Evolutionary conservation across 2,797 vertebrate genomes (phyloP).

Genomic region (Ispidina picta): DNA sequence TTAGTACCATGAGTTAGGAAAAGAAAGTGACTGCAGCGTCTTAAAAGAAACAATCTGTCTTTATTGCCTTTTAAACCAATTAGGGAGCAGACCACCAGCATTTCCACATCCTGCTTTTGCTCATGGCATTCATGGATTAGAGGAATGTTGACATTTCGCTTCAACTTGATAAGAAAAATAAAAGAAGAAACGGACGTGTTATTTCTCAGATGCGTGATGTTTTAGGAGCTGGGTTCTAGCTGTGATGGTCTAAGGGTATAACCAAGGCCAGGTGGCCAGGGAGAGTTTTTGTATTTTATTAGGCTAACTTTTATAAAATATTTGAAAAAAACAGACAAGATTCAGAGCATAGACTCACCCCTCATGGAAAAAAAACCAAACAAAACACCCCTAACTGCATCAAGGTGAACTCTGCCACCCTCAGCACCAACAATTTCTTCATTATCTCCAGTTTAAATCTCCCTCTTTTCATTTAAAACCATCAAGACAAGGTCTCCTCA

Average conservation of each 20-base stretch:
- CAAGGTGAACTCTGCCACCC: neutral
- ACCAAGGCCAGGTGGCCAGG: neutral
- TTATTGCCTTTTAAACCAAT: constrained; percentile 26
- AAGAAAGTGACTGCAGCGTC: neutral
- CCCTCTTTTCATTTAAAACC: too few relatives aligned
- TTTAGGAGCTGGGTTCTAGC: neutral
- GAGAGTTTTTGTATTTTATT: neutral
- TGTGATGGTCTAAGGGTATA: neutral
- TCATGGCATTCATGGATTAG: neutral
- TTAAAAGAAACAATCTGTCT: constrained; percentile 30
- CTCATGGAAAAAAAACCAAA: neutral
- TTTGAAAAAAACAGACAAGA: neutral
- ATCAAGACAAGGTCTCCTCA: neutral
- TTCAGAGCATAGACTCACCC: neutral
- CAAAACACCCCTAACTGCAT: neutral
- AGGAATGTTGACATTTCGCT: constrained; percentile 14
- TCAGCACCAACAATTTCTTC: neutral
- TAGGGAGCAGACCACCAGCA: constrained; percentile 14
- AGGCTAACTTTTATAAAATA: neutral
- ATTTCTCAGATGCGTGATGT: neutral
- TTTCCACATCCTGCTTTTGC: constrained; percentile 26
- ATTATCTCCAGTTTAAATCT: too few relatives aligned
- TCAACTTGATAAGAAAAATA: neutral
- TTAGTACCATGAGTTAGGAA: neutral
- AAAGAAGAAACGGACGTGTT: neutral